Conservation (phyloP, 2,113 vertebrate species). For the Heterotilapia buettikoferi region DNA sequence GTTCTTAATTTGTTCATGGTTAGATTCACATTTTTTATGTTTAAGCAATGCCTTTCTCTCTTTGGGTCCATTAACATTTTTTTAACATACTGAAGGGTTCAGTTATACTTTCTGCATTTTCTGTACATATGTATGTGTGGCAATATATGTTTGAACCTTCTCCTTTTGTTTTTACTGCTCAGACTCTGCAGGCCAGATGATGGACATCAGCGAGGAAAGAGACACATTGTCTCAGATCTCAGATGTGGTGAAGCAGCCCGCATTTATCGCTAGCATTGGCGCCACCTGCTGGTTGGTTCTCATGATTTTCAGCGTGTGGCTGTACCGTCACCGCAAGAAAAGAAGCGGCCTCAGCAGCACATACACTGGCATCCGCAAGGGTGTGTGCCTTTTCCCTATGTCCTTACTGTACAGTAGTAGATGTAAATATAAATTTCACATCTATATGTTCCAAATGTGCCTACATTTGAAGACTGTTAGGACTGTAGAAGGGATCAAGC, state of each 20-base stretch:
- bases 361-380: conserved; percentile 91
- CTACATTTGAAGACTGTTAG: not conserved
- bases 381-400: conserved; percentile 52
- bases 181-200: conserved; percentile 88
- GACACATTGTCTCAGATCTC: conserved; percentile 88
- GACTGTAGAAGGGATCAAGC: not conserved
- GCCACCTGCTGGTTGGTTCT: conserved; percentile 92
- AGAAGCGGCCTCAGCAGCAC: conserved; percentile 85
- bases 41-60: not conserved
- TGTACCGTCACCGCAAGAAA: conserved; percentile 91
- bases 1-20: not conserved
- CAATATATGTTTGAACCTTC: not conserved
- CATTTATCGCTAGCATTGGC: conserved; percentile 91
- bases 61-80: not conserved
- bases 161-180: not conserved
- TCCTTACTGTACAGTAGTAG: not conserved
- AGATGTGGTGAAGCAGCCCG: conserved; percentile 89
- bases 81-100: not conserved
- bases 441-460: not conserved
- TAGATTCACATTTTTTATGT: not conserved
- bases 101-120: not conserved
- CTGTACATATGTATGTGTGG: not conserved
- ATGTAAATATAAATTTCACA: not conserved
- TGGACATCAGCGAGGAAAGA: conserved; percentile 73
- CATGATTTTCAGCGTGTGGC: conserved; percentile 94